phyloP scores from a whole-genome alignment of 2,797 vertebrate genomes.

The Acomys russatus region DNA sequence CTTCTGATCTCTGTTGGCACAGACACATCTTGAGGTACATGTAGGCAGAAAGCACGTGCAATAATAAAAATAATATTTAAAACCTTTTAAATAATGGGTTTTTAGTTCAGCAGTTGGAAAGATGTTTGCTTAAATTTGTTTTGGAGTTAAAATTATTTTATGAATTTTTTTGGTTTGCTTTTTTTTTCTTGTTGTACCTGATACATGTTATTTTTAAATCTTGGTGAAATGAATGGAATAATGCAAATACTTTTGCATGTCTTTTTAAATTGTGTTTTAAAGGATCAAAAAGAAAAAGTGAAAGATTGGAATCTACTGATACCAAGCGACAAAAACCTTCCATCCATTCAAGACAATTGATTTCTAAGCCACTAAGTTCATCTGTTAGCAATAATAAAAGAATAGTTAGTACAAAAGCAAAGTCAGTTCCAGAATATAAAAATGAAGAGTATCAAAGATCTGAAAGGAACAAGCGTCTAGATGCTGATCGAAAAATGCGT shows the following conservation, averaged over 20 bases:
- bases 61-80: not conserved
- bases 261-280: constrained; percentile 81
- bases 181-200: not conserved
- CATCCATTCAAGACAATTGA: constrained; percentile 92
- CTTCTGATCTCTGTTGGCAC: not conserved
- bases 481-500: constrained; percentile 92
- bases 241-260: constrained; percentile 64
- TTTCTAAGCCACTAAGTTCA: constrained; percentile 92
- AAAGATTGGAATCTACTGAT: constrained; percentile 93
- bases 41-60: not conserved
- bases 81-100: not conserved
- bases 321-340: constrained; percentile 94
- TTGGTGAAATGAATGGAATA: constrained; percentile 44
- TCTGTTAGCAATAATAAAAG: constrained; percentile 93
- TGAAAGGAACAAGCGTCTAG: constrained; percentile 90
- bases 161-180: not conserved
- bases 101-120: constrained; percentile 21
- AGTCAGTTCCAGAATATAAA: constrained; percentile 91
- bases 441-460: constrained; percentile 94
- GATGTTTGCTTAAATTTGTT: not conserved
- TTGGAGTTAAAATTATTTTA: constrained; percentile 51
- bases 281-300: constrained; percentile 97
- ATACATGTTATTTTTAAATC: constrained; percentile 7
- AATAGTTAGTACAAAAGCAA: constrained; percentile 89
- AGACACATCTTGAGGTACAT: not conserved